phyloP scores from a whole-genome alignment of 2,113 vertebrate genomes.

The Hippocampus barbouri region DNA sequence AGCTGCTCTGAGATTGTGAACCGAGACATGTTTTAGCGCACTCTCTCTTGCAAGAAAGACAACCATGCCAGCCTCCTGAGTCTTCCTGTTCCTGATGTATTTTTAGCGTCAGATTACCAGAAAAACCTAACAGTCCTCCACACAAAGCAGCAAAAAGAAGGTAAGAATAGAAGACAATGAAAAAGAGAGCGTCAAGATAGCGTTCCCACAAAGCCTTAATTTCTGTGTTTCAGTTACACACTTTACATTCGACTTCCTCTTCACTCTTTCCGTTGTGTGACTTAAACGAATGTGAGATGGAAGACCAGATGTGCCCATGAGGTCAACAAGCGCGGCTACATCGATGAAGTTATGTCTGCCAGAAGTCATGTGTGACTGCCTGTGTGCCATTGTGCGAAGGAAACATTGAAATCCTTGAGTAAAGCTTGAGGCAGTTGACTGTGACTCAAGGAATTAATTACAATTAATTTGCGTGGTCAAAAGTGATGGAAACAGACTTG shows the following conservation, averaged over 20 bases:
- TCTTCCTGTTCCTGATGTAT: too few relatives aligned
- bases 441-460: conserved; percentile 12
- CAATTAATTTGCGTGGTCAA: neutral
- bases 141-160: neutral
- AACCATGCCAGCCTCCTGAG: too few relatives aligned
- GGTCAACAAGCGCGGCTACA: conserved; percentile 7
- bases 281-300: conserved; percentile 8
- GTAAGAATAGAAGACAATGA: neutral
- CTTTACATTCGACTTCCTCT: neutral
- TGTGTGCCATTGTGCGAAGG: conserved; percentile 5
- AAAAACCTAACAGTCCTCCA: neutral
- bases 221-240: neutral
- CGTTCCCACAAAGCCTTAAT: neutral
- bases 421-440: neutral
- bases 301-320: conserved; percentile 33
- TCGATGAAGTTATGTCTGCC: conserved; percentile 10
- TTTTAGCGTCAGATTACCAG: too few relatives aligned
- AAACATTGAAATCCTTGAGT: conserved; percentile 1
- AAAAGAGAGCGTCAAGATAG: neutral
- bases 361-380: neutral
- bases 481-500: neutral
- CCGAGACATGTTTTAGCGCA: too few relatives aligned
- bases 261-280: neutral
- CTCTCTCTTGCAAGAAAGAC: too few relatives aligned
- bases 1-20: too few relatives aligned